Base-by-base conservation (phyloP, 2,797 vertebrate species). In the Dicrostonyx torquatus region DNA sequence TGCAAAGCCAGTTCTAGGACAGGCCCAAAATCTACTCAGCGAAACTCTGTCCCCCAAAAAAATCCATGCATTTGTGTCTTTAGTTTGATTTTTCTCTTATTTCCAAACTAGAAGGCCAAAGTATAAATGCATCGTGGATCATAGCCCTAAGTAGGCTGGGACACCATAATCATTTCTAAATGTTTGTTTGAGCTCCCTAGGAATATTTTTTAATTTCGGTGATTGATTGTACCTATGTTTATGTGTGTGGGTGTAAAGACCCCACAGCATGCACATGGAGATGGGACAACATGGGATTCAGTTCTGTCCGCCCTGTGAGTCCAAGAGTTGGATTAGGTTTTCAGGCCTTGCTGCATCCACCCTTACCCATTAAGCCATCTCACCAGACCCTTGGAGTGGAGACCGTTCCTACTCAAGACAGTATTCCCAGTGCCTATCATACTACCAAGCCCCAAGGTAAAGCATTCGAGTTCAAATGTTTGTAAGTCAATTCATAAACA, bases 51-150 rank as follows among this genome's bases (percentile, higher is more conserved):
- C 5, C 50, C 48, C 50, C 15, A 5, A 18, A 55, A 55, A 55
- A 43, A 43, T 31, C 66, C 26, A 8, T 50, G 26, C 9, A 14
- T 73, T 62, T 43, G 5, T n/a, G 55, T 55, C 18, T 86, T 87
- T 40, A 79, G 48, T 18, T 64, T 0, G 62, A 66, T 29, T 40
- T 40, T 43, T 64, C 72, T 9, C 15, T 34, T 50, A 1, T 73
- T 91, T 87, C 84, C 66, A 86, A 92, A 20, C 9, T 70, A 45
- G 22, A 91, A 13, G 85, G 82, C 31, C 90, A 17, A 83, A 79
- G 60, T 26, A 15, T 82, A 43, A 43, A 22, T 64, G 53, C 37
- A 18, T 55, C 40, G 9, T 14, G 2, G 55, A n/a, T 72, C 13
- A 6, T 11, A 20, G 20, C 55, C 77, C 50, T 29, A 66, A 62